phyloP scores from a whole-genome alignment of 2,797 vertebrate genomes.

The Hephaestus fuliginosus region DNA sequence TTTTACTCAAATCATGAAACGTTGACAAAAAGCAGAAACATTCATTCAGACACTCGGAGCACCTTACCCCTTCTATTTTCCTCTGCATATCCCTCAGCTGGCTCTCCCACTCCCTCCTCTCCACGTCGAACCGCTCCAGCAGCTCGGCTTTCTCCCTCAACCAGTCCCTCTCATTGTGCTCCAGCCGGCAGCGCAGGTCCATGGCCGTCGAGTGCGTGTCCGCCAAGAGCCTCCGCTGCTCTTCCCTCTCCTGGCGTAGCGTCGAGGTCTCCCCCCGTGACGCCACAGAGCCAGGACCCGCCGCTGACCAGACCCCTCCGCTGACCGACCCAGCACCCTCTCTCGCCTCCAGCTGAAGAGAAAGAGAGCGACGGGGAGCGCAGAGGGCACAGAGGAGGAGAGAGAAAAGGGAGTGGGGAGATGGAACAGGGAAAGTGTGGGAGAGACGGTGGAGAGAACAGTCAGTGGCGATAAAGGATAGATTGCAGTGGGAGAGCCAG shows the following conservation, averaged over 20 bases:
- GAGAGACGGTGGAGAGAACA: constrained; percentile 40
- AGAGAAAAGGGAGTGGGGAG: constrained; percentile 30
- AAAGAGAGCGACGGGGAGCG: constrained; percentile 40
- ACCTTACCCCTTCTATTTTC: constrained; percentile 95
- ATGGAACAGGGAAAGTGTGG: constrained; percentile 35
- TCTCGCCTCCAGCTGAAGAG: constrained; percentile 83
- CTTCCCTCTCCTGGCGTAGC: constrained; percentile 82
- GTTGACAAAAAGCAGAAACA: not conserved
- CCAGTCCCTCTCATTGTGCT: constrained; percentile 91
- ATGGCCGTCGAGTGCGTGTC: constrained; percentile 87
- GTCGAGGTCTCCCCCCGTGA: constrained; percentile 60
- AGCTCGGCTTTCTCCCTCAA: constrained; percentile 93
- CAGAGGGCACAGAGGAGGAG: constrained; percentile 33
- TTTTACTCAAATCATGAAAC: constrained; percentile 2
- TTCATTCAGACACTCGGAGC: constrained; percentile 3
- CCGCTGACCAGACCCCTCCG: constrained; percentile 65
- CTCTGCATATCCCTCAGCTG: constrained; percentile 97
- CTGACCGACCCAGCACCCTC: constrained; percentile 73
- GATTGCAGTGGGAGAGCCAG: constrained; percentile 52
- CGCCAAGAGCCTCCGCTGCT: constrained; percentile 86
- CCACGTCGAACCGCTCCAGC: constrained; percentile 93
- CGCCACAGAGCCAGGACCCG: constrained; percentile 45
- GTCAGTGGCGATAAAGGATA: constrained; percentile 41
- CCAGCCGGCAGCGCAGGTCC: constrained; percentile 91
- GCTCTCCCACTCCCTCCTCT: constrained; percentile 97